phyloP scores from a whole-genome alignment of 2,797 vertebrate species.

The Cossypha dichroa region DNA sequence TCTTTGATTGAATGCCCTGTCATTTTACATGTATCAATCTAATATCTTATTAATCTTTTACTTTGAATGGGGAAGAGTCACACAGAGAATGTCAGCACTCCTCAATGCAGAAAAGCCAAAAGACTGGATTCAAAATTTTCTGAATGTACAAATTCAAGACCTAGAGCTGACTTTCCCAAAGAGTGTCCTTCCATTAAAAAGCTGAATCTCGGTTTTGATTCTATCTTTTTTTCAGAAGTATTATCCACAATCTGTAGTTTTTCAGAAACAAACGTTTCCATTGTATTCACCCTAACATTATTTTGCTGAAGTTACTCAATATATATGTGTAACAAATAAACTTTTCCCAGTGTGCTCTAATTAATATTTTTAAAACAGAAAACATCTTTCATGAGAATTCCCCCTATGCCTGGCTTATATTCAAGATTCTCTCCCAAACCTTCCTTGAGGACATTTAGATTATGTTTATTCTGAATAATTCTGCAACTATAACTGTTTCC shows the following conservation, averaged over 20 bases:
- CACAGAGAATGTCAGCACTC: background rate
- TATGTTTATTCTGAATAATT: background rate
- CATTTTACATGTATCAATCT: background rate
- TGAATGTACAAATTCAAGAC: background rate
- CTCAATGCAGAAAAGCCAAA: background rate
- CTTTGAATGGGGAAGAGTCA: background rate
- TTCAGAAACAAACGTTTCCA: background rate
- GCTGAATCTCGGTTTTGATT: background rate
- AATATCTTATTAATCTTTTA: background rate
- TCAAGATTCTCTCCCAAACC: background rate
- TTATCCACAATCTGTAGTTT: background rate
- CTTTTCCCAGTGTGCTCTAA: background rate
- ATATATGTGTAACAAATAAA: background rate
- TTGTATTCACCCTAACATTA: background rate
- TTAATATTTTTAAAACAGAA: background rate
- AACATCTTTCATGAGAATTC: background rate
- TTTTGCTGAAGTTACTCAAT: background rate
- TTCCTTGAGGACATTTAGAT: background rate
- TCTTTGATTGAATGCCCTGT: background rate
- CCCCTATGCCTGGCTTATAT: background rate
- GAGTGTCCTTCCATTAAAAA: background rate
- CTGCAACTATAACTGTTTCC: background rate
- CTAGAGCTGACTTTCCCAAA: background rate
- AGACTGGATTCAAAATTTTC: background rate
- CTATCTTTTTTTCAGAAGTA: background rate